phyloP scores from a whole-genome alignment of 2,888 invertebrate species.

The Ornithoptera alexandrae region DNA sequence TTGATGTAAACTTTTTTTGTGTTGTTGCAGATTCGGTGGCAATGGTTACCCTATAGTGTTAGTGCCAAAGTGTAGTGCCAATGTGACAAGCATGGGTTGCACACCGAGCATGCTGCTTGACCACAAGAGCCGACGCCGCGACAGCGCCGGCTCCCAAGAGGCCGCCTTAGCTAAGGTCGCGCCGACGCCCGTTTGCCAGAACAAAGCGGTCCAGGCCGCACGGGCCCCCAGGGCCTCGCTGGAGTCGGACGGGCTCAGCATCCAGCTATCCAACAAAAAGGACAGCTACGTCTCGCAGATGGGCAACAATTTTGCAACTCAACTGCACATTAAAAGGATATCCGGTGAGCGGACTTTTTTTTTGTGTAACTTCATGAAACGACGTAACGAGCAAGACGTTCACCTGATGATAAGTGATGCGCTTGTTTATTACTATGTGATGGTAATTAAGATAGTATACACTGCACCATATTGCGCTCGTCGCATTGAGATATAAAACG shows the following conservation, averaged over 20 bases:
- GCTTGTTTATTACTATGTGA: too few species aligned
- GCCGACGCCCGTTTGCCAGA: slow-evolving; percentile 64
- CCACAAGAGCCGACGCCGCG: slow-evolving; percentile 80
- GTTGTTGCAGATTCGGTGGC: slow-evolving; percentile 57
- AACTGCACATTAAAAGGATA: slow-evolving; percentile 75
- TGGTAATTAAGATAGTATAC: too few species aligned
- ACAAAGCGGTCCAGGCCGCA: slow-evolving; percentile 70
- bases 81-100: slow-evolving; percentile 75
- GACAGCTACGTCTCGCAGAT: slow-evolving; percentile 78
- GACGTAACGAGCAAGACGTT: too few species aligned
- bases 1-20: slow-evolving; percentile 14
- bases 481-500: too few species aligned
- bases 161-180: slow-evolving; percentile 71
- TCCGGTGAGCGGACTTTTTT: slow-evolving; percentile 59
- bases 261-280: slow-evolving; percentile 74
- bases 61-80: slow-evolving; percentile 70
- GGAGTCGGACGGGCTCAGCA: slow-evolving; percentile 76
- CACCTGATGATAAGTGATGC: too few species aligned
- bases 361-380: too few species aligned
- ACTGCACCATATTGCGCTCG: too few species aligned
- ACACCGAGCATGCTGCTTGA: slow-evolving; percentile 82
- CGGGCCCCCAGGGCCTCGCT: slow-evolving; percentile 72
- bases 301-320: slow-evolving; percentile 77
- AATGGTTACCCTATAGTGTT: slow-evolving; percentile 55
- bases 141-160: slow-evolving; percentile 76